These are phyloP conservation scores for Macrosteles quadrilineatus DNA, from an alignment of 1,140 invertebrate species.

Conservation along the genomic window DNA sequence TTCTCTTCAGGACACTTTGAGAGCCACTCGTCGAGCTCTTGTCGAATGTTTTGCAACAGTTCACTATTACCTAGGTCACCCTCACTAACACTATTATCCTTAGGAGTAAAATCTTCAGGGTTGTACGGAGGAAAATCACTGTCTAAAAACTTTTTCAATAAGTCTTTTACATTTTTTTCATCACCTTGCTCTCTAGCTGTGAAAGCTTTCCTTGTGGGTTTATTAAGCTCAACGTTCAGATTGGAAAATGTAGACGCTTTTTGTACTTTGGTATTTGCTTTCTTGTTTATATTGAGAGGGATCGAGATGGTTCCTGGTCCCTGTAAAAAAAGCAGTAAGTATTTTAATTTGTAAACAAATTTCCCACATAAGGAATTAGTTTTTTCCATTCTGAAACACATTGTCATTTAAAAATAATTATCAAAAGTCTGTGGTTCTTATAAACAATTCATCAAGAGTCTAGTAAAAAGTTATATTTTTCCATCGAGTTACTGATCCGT, in stretches of 20 bases:
- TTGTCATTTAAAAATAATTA: too few relatives aligned
- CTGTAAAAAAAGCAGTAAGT: not conserved
- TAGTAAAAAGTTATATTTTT: too few relatives aligned
- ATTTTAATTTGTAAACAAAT: not conserved
- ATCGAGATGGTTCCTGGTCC: not conserved
- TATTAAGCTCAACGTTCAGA: not conserved
- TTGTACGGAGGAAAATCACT: slow-evolving; percentile 3
- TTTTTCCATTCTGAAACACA: too few relatives aligned
- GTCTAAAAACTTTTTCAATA: not conserved
- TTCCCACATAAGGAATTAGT: too few relatives aligned
- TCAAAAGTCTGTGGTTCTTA: too few relatives aligned
- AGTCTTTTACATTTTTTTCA: not conserved
- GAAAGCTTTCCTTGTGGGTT: not conserved
- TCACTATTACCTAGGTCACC: not conserved
- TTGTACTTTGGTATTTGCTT: not conserved
- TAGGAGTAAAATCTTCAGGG: not conserved
- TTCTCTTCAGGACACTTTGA: not conserved
- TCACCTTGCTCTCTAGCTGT: not conserved
- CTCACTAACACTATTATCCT: slow-evolving; percentile 1
- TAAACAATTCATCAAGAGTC: too few relatives aligned
- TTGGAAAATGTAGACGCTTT: not conserved
- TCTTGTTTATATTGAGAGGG: not conserved
- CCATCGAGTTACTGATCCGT: too few relatives aligned
- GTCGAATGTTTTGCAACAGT: not conserved
- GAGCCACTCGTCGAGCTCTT: not conserved